Evolutionary conservation across 2,797 vertebrate genomes (phyloP).

Genomic region (Oceanodroma leucorhoa): DNA sequence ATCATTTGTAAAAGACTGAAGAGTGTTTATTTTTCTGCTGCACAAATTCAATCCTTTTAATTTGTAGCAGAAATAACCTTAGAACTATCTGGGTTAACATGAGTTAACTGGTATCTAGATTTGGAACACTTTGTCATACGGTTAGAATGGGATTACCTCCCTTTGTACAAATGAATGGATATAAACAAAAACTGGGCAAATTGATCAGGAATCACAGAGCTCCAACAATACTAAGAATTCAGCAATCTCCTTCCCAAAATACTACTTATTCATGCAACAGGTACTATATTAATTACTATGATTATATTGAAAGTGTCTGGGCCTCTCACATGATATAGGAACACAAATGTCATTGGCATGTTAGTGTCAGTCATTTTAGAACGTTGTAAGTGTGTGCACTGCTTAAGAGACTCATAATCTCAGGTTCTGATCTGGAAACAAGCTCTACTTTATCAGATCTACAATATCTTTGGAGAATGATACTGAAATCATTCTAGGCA

Average conservation of each 20-base stretch:
- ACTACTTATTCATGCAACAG: not conserved
- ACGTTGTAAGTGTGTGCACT: not conserved
- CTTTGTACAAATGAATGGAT: not conserved
- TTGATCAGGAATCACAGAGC: not conserved
- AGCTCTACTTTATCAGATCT: not conserved
- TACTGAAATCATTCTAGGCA: not conserved
- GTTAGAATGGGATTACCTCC: not conserved
- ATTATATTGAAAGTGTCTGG: not conserved
- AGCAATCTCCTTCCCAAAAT: not conserved
- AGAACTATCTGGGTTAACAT: not conserved
- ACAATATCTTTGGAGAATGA: not conserved
- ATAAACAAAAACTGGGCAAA: not conserved
- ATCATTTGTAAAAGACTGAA: not conserved
- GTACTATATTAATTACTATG: not conserved
- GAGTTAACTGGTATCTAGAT: not conserved
- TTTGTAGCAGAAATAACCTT: not conserved
- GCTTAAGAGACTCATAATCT: not conserved
- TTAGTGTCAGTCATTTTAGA: not conserved
- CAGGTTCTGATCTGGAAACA: not conserved
- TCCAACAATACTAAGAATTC: not conserved
- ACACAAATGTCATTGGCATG: not conserved
- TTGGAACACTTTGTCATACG: not conserved
- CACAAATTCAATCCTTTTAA: not conserved
- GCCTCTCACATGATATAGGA: not conserved
- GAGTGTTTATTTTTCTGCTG: constrained; percentile 22